Conservation (phyloP, 1,140 invertebrate species). For the Lepidurus packardi region DNA sequence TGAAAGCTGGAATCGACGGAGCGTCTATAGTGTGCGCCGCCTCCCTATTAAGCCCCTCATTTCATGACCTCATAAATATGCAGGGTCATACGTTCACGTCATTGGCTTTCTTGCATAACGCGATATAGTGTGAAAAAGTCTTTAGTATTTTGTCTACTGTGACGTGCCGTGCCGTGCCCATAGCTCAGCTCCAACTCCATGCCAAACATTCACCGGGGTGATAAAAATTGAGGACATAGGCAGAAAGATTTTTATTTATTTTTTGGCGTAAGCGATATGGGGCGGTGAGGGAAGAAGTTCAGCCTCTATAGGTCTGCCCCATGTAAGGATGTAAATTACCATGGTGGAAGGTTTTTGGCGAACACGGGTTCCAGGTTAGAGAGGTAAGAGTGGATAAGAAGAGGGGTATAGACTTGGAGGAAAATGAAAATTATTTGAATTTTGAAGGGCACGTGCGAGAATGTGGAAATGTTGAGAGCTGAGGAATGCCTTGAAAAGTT, state of each 20-base stretch:
- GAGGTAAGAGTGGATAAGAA: background rate
- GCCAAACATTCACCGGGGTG: background rate
- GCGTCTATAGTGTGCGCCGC: background rate
- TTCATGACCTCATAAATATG: slow-evolving; percentile 19
- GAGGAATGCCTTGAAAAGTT: too few relatives aligned
- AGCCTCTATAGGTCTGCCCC: too few relatives aligned
- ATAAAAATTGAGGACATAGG: too few relatives aligned
- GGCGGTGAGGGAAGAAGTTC: too few relatives aligned
- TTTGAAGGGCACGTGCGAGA: slow-evolving; percentile 2
- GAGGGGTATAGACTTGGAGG: background rate
- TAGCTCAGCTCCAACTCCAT: background rate
- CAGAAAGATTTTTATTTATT: too few relatives aligned
- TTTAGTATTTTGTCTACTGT: slow-evolving; percentile 19
- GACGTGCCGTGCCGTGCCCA: slow-evolving; percentile 7
- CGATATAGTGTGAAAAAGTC: slow-evolving; percentile 15
- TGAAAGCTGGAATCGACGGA: background rate
- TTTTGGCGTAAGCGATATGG: too few relatives aligned
- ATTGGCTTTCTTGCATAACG: slow-evolving; percentile 15
- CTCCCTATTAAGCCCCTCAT: slow-evolving; percentile 19
- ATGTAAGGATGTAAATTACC: too few relatives aligned
- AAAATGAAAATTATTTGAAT: background rate
- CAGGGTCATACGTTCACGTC: slow-evolving; percentile 17
- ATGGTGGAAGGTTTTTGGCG: too few relatives aligned
- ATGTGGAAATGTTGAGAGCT: background rate
- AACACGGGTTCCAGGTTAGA: background rate